Percentiles rank a stretch among this genome's conserved stretches.
phyloP scores from a whole-genome alignment of 2,888 invertebrate genomes.

The Tillus elongatus region DNA sequence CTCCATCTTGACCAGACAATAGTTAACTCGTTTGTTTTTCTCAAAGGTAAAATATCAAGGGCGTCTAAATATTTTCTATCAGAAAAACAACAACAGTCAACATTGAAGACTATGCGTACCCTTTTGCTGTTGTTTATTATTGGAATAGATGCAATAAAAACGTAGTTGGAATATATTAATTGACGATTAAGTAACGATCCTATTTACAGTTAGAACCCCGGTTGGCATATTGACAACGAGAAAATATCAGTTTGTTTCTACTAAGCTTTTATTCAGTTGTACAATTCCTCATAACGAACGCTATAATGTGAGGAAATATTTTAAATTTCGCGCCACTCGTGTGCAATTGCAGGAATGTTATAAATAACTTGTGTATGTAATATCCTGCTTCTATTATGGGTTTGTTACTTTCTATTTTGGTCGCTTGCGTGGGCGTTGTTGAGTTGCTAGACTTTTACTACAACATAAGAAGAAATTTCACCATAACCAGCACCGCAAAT shows the following conservation, averaged over 20 bases:
- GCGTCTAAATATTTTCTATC: slow-evolving; percentile 18
- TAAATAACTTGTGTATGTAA: slow-evolving; percentile 15
- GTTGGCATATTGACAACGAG: slow-evolving; percentile 24
- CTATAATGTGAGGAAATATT: slow-evolving; percentile 13
- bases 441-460: slow-evolving; percentile 55
- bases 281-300: not conserved
- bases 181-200: slow-evolving; percentile 19
- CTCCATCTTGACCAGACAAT: too few relatives aligned
- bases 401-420: slow-evolving; percentile 62
- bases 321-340: slow-evolving; percentile 23
- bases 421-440: slow-evolving; percentile 65
- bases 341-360: slow-evolving; percentile 8
- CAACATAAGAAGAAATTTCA: slow-evolving; percentile 36
- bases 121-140: slow-evolving; percentile 10
- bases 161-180: slow-evolving; percentile 13
- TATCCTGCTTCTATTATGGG: slow-evolving; percentile 64
- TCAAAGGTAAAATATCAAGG: slow-evolving; percentile 19
- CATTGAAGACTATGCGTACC: slow-evolving; percentile 9
- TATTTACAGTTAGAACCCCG: slow-evolving; percentile 19
- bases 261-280: not conserved
- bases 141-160: slow-evolving; percentile 7
- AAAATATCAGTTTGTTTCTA: not conserved
- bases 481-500: slow-evolving; percentile 10
- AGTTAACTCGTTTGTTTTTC: slow-evolving; percentile 17
- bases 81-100: too few relatives aligned